phyloP scores from a whole-genome alignment of 2,797 vertebrate species.

The Coregonus sp. region DNA sequence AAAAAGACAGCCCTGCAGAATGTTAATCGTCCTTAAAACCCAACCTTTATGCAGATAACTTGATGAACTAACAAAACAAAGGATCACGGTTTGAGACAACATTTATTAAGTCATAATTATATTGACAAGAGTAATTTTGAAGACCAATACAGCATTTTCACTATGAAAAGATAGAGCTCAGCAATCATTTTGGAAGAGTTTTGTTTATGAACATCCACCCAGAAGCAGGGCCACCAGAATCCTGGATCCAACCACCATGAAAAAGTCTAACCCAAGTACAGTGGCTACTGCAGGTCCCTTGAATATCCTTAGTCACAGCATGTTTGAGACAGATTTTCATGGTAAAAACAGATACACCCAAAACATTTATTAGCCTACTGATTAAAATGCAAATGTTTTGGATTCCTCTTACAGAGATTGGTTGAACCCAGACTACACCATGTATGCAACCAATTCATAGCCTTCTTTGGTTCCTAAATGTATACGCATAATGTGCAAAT shows the following conservation, averaged over 20 bases:
- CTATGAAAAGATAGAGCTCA: not conserved
- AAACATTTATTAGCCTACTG: not conserved
- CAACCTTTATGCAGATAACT: not conserved
- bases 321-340: not conserved
- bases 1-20: not conserved
- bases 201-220: not conserved
- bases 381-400: not conserved
- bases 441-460: conserved; percentile 9
- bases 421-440: not conserved
- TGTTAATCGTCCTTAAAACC: not conserved
- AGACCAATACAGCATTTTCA: conserved; percentile 6
- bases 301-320: not conserved
- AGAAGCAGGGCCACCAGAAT: not conserved
- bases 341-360: not conserved
- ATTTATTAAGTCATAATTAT: conserved; percentile 65
- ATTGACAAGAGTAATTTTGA: not conserved
- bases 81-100: conserved; percentile 46
- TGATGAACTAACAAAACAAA: conserved; percentile 25
- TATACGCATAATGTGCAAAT: conserved; percentile 63
- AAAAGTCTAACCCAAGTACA: conserved; percentile 13
- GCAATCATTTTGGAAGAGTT: not conserved
- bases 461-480: conserved; percentile 14
- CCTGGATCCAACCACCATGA: not conserved
- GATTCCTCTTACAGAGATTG: not conserved
- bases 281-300: conserved; percentile 16